Evolutionary conservation across 2,113 vertebrate species (phyloP).

Genomic region (Eurypyga helias): DNA sequence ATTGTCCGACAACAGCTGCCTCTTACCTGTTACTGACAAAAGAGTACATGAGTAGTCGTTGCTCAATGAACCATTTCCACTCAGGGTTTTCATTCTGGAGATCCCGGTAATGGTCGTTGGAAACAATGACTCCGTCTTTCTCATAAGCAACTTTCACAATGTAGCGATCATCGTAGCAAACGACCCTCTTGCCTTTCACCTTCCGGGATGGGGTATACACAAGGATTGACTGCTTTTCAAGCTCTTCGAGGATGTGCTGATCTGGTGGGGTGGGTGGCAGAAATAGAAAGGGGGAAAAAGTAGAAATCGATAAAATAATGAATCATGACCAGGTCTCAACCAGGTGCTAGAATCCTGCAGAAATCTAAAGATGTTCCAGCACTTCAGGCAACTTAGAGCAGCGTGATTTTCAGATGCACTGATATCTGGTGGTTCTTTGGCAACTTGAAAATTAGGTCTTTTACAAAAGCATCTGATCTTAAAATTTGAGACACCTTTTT

Average conservation of each 20-base stretch:
- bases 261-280: conserved; percentile 65
- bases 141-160: conserved; percentile 88
- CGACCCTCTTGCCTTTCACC: conserved; percentile 87
- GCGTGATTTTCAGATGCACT: not conserved
- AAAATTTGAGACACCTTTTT: not conserved
- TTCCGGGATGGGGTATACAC: conserved; percentile 89
- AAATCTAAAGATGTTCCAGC: not conserved
- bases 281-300: not conserved
- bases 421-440: not conserved
- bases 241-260: conserved; percentile 84
- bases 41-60: conserved; percentile 91
- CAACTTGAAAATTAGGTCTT: not conserved
- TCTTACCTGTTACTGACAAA: conserved; percentile 90
- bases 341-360: not conserved
- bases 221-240: conserved; percentile 84
- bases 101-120: conserved; percentile 92
- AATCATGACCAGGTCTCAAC: not conserved
- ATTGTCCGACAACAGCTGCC: not conserved
- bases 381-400: not conserved
- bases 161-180: conserved; percentile 91
- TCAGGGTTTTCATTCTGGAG: conserved; percentile 88
- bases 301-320: not conserved
- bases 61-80: conserved; percentile 94
- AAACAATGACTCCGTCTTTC: conserved; percentile 87
- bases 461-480: not conserved